A percentile compares a stretch with the other conserved stretches of the same genome.
phyloP scores from a whole-genome alignment of 2,797 vertebrate species.

The Pipistrellus pipistrellus region DNA sequence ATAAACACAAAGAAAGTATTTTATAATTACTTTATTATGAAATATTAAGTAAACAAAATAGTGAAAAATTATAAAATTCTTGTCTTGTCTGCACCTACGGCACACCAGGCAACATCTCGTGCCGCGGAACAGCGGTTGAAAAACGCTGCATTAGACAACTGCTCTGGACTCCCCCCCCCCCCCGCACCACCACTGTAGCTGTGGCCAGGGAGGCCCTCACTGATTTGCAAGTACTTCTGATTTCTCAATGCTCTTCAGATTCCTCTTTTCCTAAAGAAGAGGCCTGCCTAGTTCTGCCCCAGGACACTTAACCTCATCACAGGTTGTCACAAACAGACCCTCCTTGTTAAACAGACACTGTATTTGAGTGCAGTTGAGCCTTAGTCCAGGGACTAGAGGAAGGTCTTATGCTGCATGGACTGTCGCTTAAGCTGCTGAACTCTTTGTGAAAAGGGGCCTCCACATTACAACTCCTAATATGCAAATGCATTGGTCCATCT shows the following conservation, averaged over 20 bases:
- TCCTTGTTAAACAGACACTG: not conserved
- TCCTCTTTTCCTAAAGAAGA: not conserved
- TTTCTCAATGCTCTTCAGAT: not conserved
- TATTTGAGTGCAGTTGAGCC: not conserved
- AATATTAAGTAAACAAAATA: no score
- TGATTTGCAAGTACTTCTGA: not conserved
- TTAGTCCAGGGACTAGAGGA: not conserved
- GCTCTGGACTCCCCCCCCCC: not conserved
- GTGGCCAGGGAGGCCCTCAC: not conserved
- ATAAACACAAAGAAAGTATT: no score
- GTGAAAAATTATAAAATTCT: no score
- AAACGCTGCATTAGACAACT: accelerated
- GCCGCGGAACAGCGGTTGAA: no score
- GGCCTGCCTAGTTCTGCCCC: not conserved
- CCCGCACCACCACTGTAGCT: no score
- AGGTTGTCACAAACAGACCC: no score
- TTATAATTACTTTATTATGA: no score
- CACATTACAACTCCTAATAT: not conserved
- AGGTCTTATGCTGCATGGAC: not conserved
- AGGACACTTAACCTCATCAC: no score
- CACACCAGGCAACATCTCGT: no score
- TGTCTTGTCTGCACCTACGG: no score
- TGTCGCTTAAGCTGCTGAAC: not conserved
- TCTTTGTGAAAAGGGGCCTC: not conserved
- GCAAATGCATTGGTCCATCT: not conserved